Conservation (phyloP, 2,113 vertebrate genomes). For the Bubo bubo region DNA sequence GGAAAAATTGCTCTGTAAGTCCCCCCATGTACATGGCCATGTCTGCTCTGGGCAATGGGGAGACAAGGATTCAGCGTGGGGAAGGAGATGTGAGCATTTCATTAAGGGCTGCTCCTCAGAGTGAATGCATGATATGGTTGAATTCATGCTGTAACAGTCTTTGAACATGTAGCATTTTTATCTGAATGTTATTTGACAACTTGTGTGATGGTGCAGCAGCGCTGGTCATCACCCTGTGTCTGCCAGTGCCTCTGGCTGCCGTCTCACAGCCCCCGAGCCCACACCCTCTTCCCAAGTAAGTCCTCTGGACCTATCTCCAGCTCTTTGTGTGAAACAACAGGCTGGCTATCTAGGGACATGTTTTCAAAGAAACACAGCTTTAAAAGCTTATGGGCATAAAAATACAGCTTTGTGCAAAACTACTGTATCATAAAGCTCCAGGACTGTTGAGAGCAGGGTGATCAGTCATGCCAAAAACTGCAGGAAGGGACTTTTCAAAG, state of each 20-base stretch:
- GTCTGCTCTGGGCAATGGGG: not conserved
- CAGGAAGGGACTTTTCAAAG: constrained; percentile 12
- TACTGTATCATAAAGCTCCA: not conserved
- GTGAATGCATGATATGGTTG: not conserved
- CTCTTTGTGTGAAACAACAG: not conserved
- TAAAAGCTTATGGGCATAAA: not conserved
- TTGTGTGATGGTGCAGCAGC: not conserved
- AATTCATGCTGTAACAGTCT: not conserved
- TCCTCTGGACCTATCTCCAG: not conserved
- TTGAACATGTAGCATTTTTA: not conserved
- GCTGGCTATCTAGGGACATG: not conserved
- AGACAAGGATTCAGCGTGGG: fast-evolving
- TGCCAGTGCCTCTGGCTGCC: not conserved
- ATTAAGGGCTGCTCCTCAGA: not conserved
- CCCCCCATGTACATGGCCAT: fast-evolving
- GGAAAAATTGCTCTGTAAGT: not conserved
- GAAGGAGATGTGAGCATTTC: not conserved
- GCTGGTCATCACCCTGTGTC: fast-evolving
- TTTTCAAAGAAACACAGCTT: not conserved
- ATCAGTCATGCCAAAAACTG: not conserved
- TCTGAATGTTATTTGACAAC: not conserved
- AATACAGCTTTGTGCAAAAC: not conserved
- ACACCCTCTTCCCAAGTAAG: not conserved
- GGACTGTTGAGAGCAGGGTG: not conserved
- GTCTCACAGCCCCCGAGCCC: not conserved